Base-by-base conservation (phyloP, 2,888 invertebrate genomes). In the Lithophane leautieri region DNA sequence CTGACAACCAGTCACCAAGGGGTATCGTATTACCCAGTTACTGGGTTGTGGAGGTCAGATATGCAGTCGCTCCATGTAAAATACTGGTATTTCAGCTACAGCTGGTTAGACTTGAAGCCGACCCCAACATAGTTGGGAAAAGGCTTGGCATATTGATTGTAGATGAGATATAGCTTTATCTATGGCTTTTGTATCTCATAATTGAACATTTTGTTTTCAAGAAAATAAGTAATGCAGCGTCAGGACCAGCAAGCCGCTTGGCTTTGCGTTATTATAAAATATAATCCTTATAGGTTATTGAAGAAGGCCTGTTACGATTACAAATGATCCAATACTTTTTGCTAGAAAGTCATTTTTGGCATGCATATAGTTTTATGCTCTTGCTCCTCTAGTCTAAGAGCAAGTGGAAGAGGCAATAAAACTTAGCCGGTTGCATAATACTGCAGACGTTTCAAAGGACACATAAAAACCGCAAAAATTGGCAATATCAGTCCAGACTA, bases 401-500 rank as follows among this genome's bases (percentile, higher is more conserved):
- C 47, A 56, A 42, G 6, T 9, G 9, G 34, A 50, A 42, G 11
- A 42, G 19, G 14, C 60, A 52, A 69, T 50, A 56, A 68, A 76
- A 54, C 42, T 65, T 65, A 19, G 11, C 11, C 63, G 28, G 47
- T 58, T 58, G 76, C 72, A 61, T 69, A 72, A 81, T 14, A 66
- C 69, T 70, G 72, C 77, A 66, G 77, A 34, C 56, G n/a, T 81
- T 68, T 63, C 56, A 25, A 69, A 72, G 70, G 50, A 28, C n/a
- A 58, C 14, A 79, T 50, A 25, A 69, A 81, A 81, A n/a, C 56
- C 8, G 16, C 67, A 47, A n/a, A 62, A 70, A 70, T 62, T 54
- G 70, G 82, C 82, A 77, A 77, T 82, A 67, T 70, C 28, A 62
- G 62, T 77, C 44, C 40, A 70, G 72, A 25, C 54, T 7, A 73